Percentiles rank a stretch among this genome's conserved stretches.
Evolutionary conservation across 2,797 vertebrate genomes (phyloP).

Genomic region (Melanotaenia boesemani): DNA sequence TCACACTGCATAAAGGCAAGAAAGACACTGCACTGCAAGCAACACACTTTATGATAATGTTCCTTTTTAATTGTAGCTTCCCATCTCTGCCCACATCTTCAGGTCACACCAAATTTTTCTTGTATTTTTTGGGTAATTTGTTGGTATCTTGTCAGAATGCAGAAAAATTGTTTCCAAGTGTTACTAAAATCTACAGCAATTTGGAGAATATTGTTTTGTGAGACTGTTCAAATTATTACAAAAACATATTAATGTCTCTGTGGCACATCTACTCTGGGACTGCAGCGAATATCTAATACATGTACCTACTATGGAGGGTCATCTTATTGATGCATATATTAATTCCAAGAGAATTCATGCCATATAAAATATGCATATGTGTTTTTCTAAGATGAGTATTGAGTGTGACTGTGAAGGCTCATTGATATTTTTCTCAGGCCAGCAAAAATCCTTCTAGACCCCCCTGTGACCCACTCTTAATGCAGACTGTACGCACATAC

Average conservation of each 20-base stretch:
- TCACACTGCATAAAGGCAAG: conserved; percentile 36
- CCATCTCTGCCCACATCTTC: conserved; percentile 27
- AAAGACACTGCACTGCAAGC: conserved; percentile 38
- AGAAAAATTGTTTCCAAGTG: conserved; percentile 23
- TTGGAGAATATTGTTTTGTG: conserved; percentile 21
- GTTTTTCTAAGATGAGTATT: conserved; percentile 33
- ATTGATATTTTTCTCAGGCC: conserved; percentile 66
- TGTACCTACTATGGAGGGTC: background rate
- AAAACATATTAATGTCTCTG: conserved; percentile 18
- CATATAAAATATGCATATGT: conserved; percentile 44
- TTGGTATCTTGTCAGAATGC: conserved; percentile 28
- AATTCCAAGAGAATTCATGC: conserved; percentile 16
- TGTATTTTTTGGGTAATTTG: conserved; percentile 39
- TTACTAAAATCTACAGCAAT: conserved; percentile 29
- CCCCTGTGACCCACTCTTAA: conserved; percentile 41
- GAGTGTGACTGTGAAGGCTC: conserved; percentile 25
- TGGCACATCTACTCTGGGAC: conserved; percentile 20
- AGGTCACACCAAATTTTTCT: conserved; percentile 26
- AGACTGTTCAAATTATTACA: conserved; percentile 11
- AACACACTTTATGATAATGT: conserved; percentile 54
- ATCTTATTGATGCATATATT: conserved; percentile 26
- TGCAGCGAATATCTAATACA: conserved; percentile 12
- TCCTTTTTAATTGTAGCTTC: conserved; percentile 43
- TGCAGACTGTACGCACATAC: conserved; percentile 26
- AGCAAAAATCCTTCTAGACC: conserved; percentile 42